Evolutionary conservation across 2,797 vertebrate genomes (phyloP).

Genomic region (Hirundo rustica): DNA sequence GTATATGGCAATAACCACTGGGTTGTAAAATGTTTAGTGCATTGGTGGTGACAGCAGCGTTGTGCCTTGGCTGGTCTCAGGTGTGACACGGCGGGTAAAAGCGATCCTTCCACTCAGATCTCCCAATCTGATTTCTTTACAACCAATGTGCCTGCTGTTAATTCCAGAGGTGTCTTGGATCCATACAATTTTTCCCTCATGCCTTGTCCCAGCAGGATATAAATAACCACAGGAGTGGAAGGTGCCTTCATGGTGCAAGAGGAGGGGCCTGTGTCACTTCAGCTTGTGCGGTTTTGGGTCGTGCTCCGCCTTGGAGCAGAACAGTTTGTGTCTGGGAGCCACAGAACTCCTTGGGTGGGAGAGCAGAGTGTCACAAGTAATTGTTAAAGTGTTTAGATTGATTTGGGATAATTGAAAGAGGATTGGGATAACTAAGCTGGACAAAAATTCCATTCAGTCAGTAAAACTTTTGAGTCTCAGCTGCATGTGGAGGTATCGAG

Average conservation of each 20-base stretch:
- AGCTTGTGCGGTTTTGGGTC: not conserved
- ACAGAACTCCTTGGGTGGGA: not conserved
- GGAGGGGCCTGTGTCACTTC: not conserved
- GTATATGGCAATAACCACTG: not conserved
- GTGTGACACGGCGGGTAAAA: not conserved
- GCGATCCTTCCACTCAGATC: accelerated
- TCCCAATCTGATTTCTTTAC: not conserved
- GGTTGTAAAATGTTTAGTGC: not conserved
- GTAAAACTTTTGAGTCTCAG: not conserved
- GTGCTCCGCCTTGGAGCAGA: not conserved
- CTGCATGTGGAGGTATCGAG: not conserved
- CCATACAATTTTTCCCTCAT: accelerated
- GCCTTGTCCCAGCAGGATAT: not conserved
- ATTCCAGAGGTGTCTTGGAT: not conserved
- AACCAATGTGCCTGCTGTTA: not conserved
- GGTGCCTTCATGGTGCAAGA: not conserved
- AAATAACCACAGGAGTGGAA: not conserved
- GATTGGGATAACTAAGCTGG: not conserved
- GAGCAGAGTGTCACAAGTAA: not conserved
- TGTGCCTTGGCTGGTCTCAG: not conserved
- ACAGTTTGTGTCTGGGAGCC: accelerated
- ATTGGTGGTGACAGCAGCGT: not conserved
- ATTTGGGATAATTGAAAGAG: not conserved
- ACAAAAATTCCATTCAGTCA: not conserved
- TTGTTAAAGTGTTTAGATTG: not conserved